These are phyloP conservation scores for Glaucidium brasilianum DNA, from an alignment of 2,113 vertebrate species.

Conservation along the genomic window DNA sequence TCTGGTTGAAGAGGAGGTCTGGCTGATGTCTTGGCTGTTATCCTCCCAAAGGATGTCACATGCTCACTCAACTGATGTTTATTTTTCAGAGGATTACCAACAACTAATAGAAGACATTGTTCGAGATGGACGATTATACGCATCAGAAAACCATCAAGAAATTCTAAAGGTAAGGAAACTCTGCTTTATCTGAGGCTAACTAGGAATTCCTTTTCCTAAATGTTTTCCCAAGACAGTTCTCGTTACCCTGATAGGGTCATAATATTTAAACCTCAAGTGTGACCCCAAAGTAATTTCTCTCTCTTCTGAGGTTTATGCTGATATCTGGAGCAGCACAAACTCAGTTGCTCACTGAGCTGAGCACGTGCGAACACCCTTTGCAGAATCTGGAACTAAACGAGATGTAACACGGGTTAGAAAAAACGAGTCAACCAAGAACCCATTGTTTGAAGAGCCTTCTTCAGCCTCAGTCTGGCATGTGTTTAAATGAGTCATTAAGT, in stretches of 20 bases:
- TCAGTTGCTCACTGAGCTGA: not conserved
- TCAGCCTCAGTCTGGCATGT: not conserved
- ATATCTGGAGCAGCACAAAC: not conserved
- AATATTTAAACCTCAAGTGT: not conserved
- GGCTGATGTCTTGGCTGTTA: not conserved
- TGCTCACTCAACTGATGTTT: not conserved
- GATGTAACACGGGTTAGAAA: not conserved
- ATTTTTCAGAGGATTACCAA: constrained; percentile 90
- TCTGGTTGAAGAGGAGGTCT: not conserved
- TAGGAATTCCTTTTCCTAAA: not conserved
- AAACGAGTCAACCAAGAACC: not conserved
- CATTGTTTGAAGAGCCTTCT: not conserved
- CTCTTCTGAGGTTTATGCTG: not conserved
- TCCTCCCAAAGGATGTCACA: not conserved
- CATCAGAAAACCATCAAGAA: constrained; percentile 94
- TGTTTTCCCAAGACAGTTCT: not conserved
- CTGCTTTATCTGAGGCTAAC: not conserved
- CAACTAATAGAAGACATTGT: constrained; percentile 94
- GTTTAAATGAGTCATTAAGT: not conserved
- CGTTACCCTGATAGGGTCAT: not conserved
- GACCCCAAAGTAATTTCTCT: not conserved
- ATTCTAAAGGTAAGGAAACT: constrained; percentile 84
- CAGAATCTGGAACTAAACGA: not conserved
- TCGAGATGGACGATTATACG: constrained; percentile 88
- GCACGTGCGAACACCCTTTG: fast-evolving